Evolutionary conservation across 2,113 vertebrate genomes (phyloP).

Genomic region (Pandion haliaetus): DNA sequence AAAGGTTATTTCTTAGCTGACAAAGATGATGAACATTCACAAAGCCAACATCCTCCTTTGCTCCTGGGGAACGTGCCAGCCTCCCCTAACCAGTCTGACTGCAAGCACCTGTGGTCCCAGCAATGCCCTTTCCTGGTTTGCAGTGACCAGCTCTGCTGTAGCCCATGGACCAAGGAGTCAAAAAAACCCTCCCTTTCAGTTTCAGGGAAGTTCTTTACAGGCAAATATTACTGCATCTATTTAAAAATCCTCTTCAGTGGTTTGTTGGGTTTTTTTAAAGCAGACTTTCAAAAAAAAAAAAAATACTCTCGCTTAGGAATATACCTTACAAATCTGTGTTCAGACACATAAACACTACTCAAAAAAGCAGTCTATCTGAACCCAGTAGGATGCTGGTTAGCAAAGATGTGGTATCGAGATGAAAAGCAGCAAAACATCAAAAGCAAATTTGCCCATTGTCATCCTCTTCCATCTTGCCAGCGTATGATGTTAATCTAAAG

Average conservation of each 20-base stretch:
- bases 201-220: neutral
- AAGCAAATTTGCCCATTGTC: neutral
- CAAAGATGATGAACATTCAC: neutral
- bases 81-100: neutral
- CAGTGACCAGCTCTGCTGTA: neutral
- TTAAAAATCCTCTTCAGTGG: neutral
- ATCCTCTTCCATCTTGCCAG: neutral
- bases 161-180: neutral
- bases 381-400: neutral
- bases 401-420: neutral
- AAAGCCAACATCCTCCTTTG: neutral
- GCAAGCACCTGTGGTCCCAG: neutral
- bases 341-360: neutral
- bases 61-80: accelerated
- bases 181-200: neutral
- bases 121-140: neutral
- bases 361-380: neutral
- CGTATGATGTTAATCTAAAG: neutral
- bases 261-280: neutral
- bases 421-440: neutral
- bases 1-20: neutral
- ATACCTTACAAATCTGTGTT: neutral
- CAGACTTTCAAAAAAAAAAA: neutral
- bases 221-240: neutral
- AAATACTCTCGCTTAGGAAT: neutral